These are phyloP conservation scores for Lasioglossum malachurum DNA, from an alignment of 2,888 invertebrate species.

Conservation along the genomic window DNA sequence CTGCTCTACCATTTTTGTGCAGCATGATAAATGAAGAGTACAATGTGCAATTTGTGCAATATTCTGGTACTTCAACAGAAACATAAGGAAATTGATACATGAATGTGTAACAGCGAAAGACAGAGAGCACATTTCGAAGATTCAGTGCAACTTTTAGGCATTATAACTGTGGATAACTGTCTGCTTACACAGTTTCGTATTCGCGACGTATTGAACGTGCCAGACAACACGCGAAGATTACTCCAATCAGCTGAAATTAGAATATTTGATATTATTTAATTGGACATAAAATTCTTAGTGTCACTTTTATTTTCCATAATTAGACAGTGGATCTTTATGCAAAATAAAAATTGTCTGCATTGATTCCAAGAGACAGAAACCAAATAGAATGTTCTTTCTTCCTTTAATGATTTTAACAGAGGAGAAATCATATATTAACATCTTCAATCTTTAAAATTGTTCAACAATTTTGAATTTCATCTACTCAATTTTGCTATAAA, in stretches of 20 bases:
- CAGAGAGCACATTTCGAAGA: conserved; percentile 38
- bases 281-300: conserved; percentile 9
- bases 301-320: background rate
- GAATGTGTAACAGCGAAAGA: conserved; percentile 77
- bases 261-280: conserved; percentile 25
- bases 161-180: conserved; percentile 52
- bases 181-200: conserved; percentile 92
- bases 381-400: too few species aligned
- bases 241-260: conserved; percentile 91
- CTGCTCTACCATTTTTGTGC: conserved; percentile 40
- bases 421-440: too few species aligned
- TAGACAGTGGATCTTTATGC: too few species aligned
- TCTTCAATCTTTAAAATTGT: too few species aligned
- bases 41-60: conserved; percentile 54
- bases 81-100: conserved; percentile 65
- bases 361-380: too few species aligned
- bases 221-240: conserved; percentile 96
- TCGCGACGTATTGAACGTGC: conserved; percentile 96
- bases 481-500: too few species aligned
- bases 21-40: conserved; percentile 32
- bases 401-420: too few species aligned
- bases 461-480: too few species aligned
- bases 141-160: conserved; percentile 55
- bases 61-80: conserved; percentile 40
- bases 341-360: too few species aligned